Evolutionary conservation across 2,888 invertebrate genomes (phyloP), one percentile per base, ranked within the genome.

Genomic region (Sacculina carcini): DNA sequence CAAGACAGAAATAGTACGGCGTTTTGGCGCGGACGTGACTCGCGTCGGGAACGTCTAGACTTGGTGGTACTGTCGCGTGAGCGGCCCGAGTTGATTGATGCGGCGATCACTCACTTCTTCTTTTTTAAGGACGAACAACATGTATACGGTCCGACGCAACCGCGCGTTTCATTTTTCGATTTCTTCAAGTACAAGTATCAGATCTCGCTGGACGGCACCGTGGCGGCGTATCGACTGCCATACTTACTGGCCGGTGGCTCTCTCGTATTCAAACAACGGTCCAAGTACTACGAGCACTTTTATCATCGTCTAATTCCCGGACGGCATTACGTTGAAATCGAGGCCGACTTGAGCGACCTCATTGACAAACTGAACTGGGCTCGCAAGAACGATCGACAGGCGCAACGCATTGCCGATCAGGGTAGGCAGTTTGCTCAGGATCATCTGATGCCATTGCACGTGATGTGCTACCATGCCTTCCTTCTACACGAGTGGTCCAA

Each of bases 151-250:
- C 86, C 89, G 14, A 79, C 79, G 62, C 75, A 75, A 56, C 76
- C 77, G 19, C 80, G 82, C 60, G 73, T 87, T 55, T 85, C 89
- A 4, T 89, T 94, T 64, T 84, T 84, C 63, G 78, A 82, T 57
- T 96, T 94, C 67, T 94, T 94, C 65, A 77, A 86, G 90, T 86
- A 82, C 64, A 92, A 92, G 69, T 96, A 90, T 66, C 87, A 89
- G 68, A 66, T 96, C 29, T 86, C 79, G 61, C 72, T 96, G 51
- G 96, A 96, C 69, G 96, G 96, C 16, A 87, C 92, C 36, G 94
- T 96, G 16, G 92, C 94, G 21, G 86, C 94, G 0, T 96, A 94
- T 65, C 73, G 94, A 55, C 73, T 90, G 57, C 92, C 94, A 0
- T 92, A 89, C 64, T 71, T 96, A 21, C 66, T 96, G 55, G 82